Conservation (phyloP, 2,797 vertebrate species). For the Phalloptychus januarius region DNA sequence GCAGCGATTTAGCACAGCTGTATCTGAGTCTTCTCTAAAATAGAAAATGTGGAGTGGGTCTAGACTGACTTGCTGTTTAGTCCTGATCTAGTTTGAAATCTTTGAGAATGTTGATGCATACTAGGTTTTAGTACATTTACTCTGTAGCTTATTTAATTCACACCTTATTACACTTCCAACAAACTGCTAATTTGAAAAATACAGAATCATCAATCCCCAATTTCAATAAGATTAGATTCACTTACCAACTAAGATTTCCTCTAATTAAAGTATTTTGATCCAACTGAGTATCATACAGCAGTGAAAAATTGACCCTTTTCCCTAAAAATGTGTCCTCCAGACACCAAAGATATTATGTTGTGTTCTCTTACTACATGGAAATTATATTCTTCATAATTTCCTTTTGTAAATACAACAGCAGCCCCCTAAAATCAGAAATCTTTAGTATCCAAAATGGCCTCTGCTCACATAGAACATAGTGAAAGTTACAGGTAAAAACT, state of each 20-base stretch:
- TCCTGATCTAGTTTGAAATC: not conserved
- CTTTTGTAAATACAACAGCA: not conserved
- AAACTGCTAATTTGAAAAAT: not conserved
- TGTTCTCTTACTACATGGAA: not conserved
- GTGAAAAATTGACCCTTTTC: not conserved
- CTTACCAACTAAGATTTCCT: not conserved
- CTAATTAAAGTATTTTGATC: not conserved
- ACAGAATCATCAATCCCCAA: not conserved
- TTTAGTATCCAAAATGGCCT: not conserved
- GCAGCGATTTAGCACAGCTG: not conserved
- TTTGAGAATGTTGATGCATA: not conserved
- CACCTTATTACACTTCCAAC: not conserved
- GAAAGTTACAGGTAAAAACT: not conserved
- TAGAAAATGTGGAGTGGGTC: not conserved
- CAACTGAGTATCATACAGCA: not conserved
- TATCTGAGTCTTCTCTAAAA: not conserved
- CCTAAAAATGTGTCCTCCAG: not conserved
- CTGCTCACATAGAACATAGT: not conserved
- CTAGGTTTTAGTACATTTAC: not conserved
- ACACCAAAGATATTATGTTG: not conserved
- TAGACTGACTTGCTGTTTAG: not conserved
- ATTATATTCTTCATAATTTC: not conserved
- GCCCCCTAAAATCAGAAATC: not conserved
- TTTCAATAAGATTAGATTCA: not conserved
- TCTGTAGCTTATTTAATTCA: not conserved